Conservation (phyloP, 2,888 invertebrate genomes). For the Apotomis capreana region DNA sequence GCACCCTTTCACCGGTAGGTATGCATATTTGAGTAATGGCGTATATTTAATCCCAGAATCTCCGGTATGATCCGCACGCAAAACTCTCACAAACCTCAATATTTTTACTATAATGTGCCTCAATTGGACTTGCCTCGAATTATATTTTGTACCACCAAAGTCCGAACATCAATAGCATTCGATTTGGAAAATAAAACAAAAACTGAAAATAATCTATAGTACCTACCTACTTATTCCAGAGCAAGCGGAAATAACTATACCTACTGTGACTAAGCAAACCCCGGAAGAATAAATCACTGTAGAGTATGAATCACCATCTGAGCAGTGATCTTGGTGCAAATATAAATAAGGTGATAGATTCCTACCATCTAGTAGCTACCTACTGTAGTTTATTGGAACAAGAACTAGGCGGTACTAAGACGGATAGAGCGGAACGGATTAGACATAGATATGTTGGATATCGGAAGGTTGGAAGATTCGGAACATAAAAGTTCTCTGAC, state of each 20-base stretch:
- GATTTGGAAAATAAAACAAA: background rate
- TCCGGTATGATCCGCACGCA: background rate
- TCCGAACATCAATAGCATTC: no score
- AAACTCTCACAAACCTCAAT: no score
- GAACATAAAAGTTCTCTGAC: no score
- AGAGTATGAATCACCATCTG: background rate
- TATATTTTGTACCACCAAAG: no score
- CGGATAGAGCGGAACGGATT: no score
- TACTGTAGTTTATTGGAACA: background rate
- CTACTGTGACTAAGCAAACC: background rate
- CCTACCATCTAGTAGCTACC: background rate
- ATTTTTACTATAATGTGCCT: no score
- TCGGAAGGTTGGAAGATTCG: background rate
- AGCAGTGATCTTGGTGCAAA: background rate
- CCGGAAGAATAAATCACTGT: background rate
- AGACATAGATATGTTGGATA: no score
- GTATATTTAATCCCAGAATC: slow-evolving; percentile 7
- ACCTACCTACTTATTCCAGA: background rate
- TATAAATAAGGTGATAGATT: background rate
- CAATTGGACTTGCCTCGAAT: no score
- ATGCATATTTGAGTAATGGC: slow-evolving; percentile 25
- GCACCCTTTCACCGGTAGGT: slow-evolving; percentile 25
- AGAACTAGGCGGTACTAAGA: no score
- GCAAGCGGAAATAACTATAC: background rate
- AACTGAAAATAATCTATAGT: background rate